These are phyloP conservation scores for Gymnoscopelus microlampas DNA, from an alignment of 2,797 vertebrate species.

Conservation along the genomic window DNA sequence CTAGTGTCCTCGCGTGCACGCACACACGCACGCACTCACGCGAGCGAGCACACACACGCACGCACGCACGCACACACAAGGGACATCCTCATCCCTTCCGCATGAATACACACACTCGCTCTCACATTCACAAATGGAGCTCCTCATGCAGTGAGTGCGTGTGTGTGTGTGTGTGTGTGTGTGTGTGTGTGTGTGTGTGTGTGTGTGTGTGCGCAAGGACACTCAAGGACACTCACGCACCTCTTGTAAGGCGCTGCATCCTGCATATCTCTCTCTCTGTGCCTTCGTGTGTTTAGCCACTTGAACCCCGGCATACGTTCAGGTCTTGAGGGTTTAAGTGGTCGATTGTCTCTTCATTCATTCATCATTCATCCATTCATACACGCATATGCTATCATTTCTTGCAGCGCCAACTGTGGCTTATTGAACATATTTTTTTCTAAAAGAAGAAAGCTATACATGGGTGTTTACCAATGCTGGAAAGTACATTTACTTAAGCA, in stretches of 20 bases:
- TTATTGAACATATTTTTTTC: no score
- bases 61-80: constrained; percentile 14
- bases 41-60: background rate
- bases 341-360: no score
- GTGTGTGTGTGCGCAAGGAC: constrained; percentile 32
- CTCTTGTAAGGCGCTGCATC: background rate
- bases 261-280: no score
- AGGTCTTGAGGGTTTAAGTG: no score
- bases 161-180: constrained; percentile 40
- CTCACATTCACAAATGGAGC: constrained; percentile 11
- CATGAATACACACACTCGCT: background rate
- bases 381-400: no score
- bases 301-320: no score
- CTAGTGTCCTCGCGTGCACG: constrained; percentile 9
- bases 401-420: no score
- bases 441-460: no score
- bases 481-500: no score
- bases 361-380: no score
- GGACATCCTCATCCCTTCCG: background rate
- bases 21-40: background rate
- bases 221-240: constrained; percentile 70
- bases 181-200: constrained; percentile 52
- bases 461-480: no score
- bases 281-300: no score
- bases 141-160: constrained; percentile 35